These are phyloP conservation scores for Ctenoplectra terminalis DNA, from an alignment of 1,140 invertebrate genomes.

Conservation along the genomic window DNA sequence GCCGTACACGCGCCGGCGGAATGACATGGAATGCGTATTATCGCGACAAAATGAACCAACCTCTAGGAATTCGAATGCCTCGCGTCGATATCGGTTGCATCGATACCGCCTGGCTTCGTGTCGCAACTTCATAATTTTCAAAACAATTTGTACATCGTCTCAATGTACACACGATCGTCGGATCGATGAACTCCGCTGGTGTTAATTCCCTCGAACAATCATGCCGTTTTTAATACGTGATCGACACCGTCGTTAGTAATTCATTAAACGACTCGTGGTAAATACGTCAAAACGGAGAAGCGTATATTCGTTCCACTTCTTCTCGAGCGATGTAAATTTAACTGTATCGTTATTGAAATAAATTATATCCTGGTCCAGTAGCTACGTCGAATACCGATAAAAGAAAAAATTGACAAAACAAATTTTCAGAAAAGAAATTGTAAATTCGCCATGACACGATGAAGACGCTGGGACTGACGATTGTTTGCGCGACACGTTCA, in stretches of 20 bases:
- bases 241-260: neutral
- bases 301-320: neutral
- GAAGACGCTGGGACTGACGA: neutral
- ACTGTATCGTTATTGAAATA: neutral
- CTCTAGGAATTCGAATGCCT: slow-evolving; percentile 58
- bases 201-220: neutral
- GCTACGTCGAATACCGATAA: neutral
- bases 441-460: neutral
- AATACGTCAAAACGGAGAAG: neutral
- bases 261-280: neutral
- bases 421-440: neutral
- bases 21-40: slow-evolving; percentile 69
- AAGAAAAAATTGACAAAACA: neutral
- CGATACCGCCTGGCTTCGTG: slow-evolving; percentile 9
- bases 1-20: slow-evolving; percentile 62
- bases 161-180: neutral
- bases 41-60: slow-evolving; percentile 67
- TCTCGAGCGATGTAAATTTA: neutral
- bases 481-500: neutral
- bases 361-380: neutral
- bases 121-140: neutral
- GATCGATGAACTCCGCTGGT: neutral
- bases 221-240: neutral
- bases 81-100: slow-evolving; percentile 34
- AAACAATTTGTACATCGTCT: slow-evolving; percentile 6